phyloP scores from a whole-genome alignment of 2,797 vertebrate genomes.

The Enteromius paludinosus region DNA sequence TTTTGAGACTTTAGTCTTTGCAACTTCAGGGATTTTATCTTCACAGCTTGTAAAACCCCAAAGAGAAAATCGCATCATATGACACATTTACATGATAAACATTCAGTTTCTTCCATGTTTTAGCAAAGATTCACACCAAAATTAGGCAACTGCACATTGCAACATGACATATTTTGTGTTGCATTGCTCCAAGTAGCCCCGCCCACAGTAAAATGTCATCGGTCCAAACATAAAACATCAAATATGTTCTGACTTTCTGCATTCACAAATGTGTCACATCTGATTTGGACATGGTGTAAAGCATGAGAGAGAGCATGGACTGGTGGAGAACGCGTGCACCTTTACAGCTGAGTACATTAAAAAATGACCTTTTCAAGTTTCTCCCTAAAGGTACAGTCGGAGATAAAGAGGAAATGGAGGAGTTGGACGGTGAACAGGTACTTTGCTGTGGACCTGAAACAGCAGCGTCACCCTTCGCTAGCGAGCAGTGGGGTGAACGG shows the following conservation, averaged over 20 bases:
- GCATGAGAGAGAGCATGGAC: constrained; percentile 3
- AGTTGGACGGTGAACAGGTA: constrained; percentile 99
- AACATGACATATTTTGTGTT: not conserved
- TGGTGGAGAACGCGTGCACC: constrained; percentile 65
- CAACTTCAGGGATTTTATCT: too few relatives aligned
- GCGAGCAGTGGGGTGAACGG: constrained; percentile 98
- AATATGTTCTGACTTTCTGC: not conserved
- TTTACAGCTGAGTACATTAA: constrained; percentile 81
- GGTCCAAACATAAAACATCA: not conserved
- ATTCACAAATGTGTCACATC: not conserved
- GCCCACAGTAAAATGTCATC: not conserved
- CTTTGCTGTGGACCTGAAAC: constrained; percentile 98
- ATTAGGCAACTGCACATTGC: not conserved
- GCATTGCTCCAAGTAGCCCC: not conserved
- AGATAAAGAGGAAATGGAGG: constrained; percentile 99
- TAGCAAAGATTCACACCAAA: not conserved
- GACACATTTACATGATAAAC: not conserved
- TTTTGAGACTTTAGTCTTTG: too few relatives aligned
- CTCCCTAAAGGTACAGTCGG: constrained; percentile 97
- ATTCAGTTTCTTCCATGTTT: not conserved
- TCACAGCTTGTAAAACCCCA: too few relatives aligned
- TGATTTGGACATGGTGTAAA: not conserved
- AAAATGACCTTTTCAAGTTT: constrained; percentile 90
- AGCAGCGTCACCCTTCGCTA: constrained; percentile 94
- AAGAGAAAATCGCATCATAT: too few relatives aligned